phyloP scores from a whole-genome alignment of 2,113 vertebrate species.

The Henicopernis longicauda region DNA sequence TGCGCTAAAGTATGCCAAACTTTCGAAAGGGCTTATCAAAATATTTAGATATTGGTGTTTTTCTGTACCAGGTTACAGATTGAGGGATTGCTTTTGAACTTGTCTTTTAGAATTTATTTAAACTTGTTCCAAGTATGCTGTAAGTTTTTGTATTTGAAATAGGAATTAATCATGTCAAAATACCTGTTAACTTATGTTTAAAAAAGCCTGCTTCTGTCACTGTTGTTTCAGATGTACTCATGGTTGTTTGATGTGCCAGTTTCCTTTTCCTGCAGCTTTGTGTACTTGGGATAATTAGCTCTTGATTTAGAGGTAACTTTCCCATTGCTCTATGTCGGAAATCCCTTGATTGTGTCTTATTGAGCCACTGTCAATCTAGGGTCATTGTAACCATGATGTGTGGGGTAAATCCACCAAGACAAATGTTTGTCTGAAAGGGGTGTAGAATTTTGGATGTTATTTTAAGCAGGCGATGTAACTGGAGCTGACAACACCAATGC shows the following conservation, averaged over 20 bases:
- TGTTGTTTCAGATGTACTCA: not conserved
- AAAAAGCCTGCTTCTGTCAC: not conserved
- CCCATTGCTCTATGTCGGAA: not conserved
- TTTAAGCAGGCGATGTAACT: not conserved
- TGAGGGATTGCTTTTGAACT: not conserved
- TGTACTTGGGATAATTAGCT: not conserved
- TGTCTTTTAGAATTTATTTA: not conserved
- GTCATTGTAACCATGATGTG: fast-evolving
- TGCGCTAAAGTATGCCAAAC: not conserved
- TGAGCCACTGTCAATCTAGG: not conserved
- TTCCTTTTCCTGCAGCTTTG: not conserved
- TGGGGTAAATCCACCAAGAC: not conserved
- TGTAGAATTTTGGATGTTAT: not conserved
- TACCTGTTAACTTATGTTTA: not conserved
- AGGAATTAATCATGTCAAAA: not conserved
- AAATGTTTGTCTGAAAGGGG: not conserved
- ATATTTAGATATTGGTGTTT: not conserved
- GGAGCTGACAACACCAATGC: not conserved
- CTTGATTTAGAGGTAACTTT: not conserved
- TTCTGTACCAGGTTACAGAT: too few species aligned
- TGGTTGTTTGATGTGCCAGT: not conserved
- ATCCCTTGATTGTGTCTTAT: not conserved
- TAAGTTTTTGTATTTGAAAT: not conserved
- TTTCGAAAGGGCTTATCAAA: not conserved
- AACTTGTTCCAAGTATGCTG: not conserved